Evolutionary conservation across 2,113 vertebrate species (phyloP).

Genomic region (Scortum barcoo): DNA sequence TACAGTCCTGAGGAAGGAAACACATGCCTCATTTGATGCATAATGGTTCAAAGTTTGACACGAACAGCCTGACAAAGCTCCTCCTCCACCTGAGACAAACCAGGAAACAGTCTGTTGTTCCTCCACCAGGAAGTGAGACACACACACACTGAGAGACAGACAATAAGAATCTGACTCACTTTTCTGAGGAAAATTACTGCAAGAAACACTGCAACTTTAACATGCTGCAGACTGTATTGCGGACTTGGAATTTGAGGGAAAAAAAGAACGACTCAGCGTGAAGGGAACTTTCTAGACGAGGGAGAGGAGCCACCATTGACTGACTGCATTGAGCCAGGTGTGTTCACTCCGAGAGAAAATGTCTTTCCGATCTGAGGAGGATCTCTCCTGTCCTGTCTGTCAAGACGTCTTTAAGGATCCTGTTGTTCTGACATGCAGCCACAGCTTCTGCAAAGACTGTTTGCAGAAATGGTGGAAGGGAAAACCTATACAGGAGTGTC

Average conservation of each 20-base stretch:
- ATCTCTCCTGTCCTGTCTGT: conserved; percentile 50
- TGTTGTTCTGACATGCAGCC: conserved; percentile 43
- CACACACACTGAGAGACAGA: neutral
- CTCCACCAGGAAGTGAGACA: conserved; percentile 5
- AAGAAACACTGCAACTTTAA: neutral
- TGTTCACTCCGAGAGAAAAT: conserved; percentile 4
- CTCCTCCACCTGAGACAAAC: conserved; percentile 22
- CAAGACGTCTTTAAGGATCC: conserved; percentile 54
- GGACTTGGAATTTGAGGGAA: neutral
- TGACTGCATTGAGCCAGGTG: neutral
- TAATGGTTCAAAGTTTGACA: neutral
- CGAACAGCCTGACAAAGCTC: neutral
- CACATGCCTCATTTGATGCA: neutral
- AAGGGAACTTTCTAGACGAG: neutral
- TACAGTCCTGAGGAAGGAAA: neutral
- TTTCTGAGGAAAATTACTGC: neutral
- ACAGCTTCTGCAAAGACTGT: conserved; percentile 59
- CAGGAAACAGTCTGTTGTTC: neutral
- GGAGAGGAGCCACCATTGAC: neutral
- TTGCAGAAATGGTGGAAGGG: conserved; percentile 33
- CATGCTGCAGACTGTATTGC: neutral
- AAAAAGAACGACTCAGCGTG: neutral
- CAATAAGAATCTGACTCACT: neutral
- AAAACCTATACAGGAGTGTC: conserved; percentile 20
- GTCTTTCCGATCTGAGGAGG: neutral